These are phyloP conservation scores for Lontra canadensis DNA, from an alignment of 2,113 vertebrate species.

Conservation along the genomic window DNA sequence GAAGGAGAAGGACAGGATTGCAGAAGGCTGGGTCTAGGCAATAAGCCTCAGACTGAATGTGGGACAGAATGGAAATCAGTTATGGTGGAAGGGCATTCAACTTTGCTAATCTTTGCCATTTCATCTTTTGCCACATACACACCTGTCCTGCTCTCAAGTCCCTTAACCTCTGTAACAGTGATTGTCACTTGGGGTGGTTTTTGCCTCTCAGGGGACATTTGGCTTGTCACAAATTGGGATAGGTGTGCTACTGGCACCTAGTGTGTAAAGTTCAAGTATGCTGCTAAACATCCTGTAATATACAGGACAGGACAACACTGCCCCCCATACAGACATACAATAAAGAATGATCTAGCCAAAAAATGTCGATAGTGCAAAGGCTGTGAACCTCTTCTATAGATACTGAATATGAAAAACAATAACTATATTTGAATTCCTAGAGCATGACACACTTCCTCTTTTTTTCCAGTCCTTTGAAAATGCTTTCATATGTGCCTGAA, in stretches of 20 bases:
- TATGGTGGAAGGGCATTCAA: no score
- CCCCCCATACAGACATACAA: not conserved
- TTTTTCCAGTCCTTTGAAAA: not conserved
- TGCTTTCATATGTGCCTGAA: not conserved
- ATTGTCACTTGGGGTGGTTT: not conserved
- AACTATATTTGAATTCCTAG: not conserved
- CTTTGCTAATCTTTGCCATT: not conserved
- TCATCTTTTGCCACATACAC: not conserved
- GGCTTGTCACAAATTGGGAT: not conserved
- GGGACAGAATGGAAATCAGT: not conserved
- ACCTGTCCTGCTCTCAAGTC: not conserved
- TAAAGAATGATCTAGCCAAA: not conserved
- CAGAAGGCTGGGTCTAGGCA: not conserved
- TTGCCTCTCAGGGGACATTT: not conserved
- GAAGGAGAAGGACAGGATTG: not conserved
- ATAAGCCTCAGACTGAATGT: not conserved
- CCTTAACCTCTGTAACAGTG: not conserved
- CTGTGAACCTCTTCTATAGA: not conserved
- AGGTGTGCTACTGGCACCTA: not conserved
- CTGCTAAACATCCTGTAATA: not conserved
- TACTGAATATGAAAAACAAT: not conserved
- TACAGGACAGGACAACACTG: no score
- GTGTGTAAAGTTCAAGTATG: not conserved
- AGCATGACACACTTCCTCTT: not conserved
- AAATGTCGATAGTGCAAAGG: not conserved